A percentile compares a stretch with the other conserved stretches of the same genome.
phyloP scores from a whole-genome alignment of 2,797 vertebrate species.

The Cephalopachus bancanus region DNA sequence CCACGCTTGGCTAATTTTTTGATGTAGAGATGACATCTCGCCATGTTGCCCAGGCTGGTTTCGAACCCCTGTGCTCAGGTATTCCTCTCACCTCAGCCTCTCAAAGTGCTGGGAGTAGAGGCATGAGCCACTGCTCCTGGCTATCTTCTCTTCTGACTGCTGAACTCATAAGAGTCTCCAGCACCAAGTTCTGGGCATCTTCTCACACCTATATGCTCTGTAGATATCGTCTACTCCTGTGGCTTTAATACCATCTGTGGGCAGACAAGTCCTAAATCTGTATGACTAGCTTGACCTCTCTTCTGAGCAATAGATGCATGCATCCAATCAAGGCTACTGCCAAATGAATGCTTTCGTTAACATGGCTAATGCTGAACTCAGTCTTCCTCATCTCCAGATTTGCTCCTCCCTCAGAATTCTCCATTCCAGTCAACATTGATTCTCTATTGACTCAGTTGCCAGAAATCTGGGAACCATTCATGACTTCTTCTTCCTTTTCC shows the following conservation, averaged over 20 bases:
- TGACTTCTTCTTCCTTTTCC: neutral
- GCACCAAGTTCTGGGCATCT: neutral
- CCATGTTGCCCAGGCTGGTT: too few species aligned
- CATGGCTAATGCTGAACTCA: neutral
- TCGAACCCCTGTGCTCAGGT: too few species aligned
- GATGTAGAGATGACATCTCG: too few species aligned
- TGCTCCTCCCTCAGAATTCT: neutral
- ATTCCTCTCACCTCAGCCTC: too few species aligned
- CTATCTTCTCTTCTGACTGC: neutral
- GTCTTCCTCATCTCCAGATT: neutral
- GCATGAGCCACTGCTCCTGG: too few species aligned
- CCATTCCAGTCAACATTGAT: neutral
- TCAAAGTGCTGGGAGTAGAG: too few species aligned
- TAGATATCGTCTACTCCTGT: neutral
- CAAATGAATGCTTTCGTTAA: conserved; percentile 10
- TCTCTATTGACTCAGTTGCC: neutral
- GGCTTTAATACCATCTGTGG: neutral
- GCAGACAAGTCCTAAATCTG: neutral
- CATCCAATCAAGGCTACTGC: conserved; percentile 22
- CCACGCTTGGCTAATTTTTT: too few species aligned
- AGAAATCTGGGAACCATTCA: neutral
- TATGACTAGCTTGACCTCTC: neutral
- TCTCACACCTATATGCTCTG: neutral
- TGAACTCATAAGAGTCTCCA: neutral
- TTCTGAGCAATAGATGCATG: conserved; percentile 8